phyloP scores from a whole-genome alignment of 2,113 vertebrate genomes.

The Bufo gargarizans region DNA sequence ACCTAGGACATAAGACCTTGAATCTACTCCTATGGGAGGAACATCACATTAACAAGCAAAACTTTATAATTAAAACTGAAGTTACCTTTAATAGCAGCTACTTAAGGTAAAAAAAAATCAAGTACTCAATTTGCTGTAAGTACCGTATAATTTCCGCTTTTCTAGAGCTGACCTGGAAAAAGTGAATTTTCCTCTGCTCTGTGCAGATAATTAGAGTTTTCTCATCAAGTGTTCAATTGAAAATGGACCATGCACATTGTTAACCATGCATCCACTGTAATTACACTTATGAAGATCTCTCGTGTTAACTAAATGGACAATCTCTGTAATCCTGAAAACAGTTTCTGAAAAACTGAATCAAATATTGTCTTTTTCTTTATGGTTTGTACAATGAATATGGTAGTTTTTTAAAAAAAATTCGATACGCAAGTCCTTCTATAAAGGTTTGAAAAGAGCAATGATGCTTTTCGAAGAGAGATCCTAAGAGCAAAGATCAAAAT shows the following conservation, averaged over 20 bases:
- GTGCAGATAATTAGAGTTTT: slow-evolving; percentile 38
- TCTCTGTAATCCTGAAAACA: neutral
- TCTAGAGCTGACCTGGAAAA: slow-evolving; percentile 11
- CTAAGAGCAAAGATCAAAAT: neutral
- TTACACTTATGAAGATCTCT: slow-evolving; percentile 36
- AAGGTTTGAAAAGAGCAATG: neutral
- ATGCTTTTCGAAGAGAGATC: neutral
- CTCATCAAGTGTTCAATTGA: slow-evolving; percentile 41
- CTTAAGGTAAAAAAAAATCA: neutral
- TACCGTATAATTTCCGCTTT: neutral
- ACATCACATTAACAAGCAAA: neutral
- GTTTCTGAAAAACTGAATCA: neutral
- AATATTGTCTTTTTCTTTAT: neutral
- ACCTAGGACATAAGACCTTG: neutral
- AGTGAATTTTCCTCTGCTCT: slow-evolving; percentile 14
- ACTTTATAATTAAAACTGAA: neutral
- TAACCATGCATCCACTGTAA: neutral
- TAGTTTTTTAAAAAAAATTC: too few relatives aligned
- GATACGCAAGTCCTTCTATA: neutral
- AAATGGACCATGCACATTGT: neutral
- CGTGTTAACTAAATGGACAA: slow-evolving; percentile 21
- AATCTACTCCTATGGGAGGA: neutral
- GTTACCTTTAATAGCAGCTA: neutral
- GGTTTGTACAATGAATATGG: neutral
- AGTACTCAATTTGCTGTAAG: neutral